Evolutionary conservation across 2,888 invertebrate species (phyloP).

Genomic region (Sicus ferrugineus): DNA sequence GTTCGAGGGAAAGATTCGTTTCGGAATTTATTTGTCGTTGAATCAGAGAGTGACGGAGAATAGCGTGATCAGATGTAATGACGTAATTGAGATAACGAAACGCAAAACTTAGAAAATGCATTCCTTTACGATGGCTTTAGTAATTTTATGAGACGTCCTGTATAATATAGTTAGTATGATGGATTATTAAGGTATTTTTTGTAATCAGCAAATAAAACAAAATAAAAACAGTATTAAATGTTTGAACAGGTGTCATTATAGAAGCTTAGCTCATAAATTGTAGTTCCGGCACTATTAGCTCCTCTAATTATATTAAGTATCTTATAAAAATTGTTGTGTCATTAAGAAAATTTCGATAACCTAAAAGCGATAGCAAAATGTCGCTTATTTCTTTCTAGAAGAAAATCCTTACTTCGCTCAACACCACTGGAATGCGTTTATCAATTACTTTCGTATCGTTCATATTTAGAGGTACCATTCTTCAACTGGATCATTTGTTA

Average conservation of each 20-base stretch:
- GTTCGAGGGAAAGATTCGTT: conserved; percentile 78
- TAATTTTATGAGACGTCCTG: no score
- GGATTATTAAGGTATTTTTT: no score
- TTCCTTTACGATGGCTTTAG: not conserved
- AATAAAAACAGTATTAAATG: no score
- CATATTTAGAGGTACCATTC: not conserved
- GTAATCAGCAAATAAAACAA: no score
- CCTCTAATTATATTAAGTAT: no score
- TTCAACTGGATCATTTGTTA: not conserved
- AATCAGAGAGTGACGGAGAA: conserved; percentile 20
- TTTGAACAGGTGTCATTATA: no score
- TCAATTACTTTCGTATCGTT: not conserved
- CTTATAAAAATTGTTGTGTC: no score
- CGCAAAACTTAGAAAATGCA: not conserved
- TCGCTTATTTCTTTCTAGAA: not conserved
- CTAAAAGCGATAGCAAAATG: no score
- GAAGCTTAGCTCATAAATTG: no score
- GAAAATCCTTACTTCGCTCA: not conserved
- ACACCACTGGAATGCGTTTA: not conserved
- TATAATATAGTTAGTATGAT: no score
- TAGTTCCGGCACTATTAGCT: no score
- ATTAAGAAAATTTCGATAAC: no score
- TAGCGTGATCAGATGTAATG: conserved; percentile 44
- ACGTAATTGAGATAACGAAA: conserved; percentile 41
- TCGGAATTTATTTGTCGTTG: conserved; percentile 79